Percentiles rank a stretch among this genome's conserved stretches.
Evolutionary conservation across 2,888 invertebrate species (phyloP).

Genomic region (Magallana nippona): DNA sequence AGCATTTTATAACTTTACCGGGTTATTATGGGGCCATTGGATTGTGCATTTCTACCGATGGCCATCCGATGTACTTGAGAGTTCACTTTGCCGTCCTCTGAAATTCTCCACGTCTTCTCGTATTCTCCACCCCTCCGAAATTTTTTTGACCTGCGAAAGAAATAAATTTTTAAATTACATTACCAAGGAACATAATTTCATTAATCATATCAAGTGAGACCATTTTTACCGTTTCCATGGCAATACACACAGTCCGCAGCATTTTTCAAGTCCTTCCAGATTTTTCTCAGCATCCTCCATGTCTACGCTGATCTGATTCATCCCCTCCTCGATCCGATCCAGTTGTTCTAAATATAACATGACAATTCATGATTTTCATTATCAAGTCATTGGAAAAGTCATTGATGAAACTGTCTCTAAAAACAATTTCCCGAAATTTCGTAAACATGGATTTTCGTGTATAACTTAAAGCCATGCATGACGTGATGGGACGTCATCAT

Average conservation of each 20-base stretch:
- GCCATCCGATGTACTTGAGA: slow-evolving; percentile 78
- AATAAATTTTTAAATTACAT: not conserved
- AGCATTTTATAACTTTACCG: slow-evolving; percentile 73
- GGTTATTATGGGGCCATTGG: slow-evolving; percentile 92
- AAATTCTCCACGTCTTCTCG: slow-evolving; percentile 98
- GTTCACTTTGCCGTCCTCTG: slow-evolving; percentile 96
- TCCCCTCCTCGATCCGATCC: slow-evolving; percentile 99
- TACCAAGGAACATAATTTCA: not conserved
- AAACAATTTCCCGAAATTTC: too few relatives aligned
- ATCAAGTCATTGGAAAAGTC: too few relatives aligned
- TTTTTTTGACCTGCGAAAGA: slow-evolving; percentile 78
- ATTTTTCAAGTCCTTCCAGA: slow-evolving; percentile 99
- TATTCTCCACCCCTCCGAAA: slow-evolving; percentile 91
- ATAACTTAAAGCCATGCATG: too few relatives aligned
- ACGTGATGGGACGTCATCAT: too few relatives aligned
- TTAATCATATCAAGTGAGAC: not conserved
- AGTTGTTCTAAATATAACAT: slow-evolving; percentile 90
- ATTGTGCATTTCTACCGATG: slow-evolving; percentile 67
- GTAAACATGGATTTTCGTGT: too few relatives aligned
- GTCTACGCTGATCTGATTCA: slow-evolving; percentile 99
- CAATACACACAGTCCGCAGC: slow-evolving; percentile 98
- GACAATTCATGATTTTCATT: too few relatives aligned
- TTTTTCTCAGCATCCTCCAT: slow-evolving; percentile 99
- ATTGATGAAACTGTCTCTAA: too few relatives aligned
- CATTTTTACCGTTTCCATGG: slow-evolving; percentile 95